These are phyloP conservation scores for Aldrovandia affinis DNA, from an alignment of 2,797 vertebrate genomes.

Conservation along the genomic window DNA sequence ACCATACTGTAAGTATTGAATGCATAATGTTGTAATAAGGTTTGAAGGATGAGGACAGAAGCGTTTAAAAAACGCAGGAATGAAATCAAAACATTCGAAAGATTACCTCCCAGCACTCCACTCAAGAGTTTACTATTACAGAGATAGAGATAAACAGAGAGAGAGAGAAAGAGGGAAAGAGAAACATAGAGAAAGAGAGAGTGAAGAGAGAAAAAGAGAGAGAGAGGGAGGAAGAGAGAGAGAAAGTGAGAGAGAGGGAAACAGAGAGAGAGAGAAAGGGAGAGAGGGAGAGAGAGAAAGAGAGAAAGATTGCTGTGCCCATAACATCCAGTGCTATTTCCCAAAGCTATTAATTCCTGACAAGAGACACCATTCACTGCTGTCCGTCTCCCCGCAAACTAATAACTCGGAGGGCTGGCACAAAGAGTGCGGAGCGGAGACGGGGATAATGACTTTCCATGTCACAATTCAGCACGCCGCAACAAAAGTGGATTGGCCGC, in stretches of 20 bases:
- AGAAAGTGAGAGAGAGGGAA: background rate
- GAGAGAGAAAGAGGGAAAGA: background rate
- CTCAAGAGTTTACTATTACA: too few species aligned
- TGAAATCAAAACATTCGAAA: background rate
- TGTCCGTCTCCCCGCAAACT: conserved; percentile 22
- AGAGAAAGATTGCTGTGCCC: background rate
- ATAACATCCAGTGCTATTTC: background rate
- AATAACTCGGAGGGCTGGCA: background rate
- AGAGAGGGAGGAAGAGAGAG: background rate
- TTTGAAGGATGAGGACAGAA: background rate
- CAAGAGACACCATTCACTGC: background rate
- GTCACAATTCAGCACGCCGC: conserved; percentile 17
- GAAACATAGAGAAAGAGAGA: background rate
- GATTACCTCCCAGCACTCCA: too few species aligned
- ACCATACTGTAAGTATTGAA: background rate
- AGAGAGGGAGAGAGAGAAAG: background rate
- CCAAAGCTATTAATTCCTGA: conserved; percentile 23
- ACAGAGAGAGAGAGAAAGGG: background rate
- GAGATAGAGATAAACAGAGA: background rate
- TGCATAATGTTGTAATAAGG: background rate
- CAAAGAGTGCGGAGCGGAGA: background rate
- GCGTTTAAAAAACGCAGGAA: background rate
- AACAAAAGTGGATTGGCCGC: background rate
- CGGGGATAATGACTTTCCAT: conserved; percentile 17
- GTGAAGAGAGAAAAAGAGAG: background rate